Evolutionary conservation across 2,797 vertebrate species (phyloP).

Genomic region (Hyperoplus immaculatus): DNA sequence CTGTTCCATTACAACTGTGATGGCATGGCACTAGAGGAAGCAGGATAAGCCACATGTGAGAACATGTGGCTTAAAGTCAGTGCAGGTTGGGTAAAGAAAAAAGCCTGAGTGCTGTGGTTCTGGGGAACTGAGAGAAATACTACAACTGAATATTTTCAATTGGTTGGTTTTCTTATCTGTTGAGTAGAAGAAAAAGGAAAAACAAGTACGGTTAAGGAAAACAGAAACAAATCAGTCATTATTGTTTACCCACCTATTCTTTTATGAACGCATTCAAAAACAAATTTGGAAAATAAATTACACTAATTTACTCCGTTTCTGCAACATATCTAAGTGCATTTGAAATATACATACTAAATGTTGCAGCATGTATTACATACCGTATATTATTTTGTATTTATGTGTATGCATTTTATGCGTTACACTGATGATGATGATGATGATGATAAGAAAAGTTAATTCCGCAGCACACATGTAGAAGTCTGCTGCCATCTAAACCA

Average conservation of each 20-base stretch:
- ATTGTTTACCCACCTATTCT: background rate
- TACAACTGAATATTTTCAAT: background rate
- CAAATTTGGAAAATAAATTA: background rate
- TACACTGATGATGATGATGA: background rate
- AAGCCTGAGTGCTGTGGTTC: background rate
- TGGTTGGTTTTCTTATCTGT: conserved; percentile 6
- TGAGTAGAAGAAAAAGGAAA: conserved; percentile 21
- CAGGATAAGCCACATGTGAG: background rate
- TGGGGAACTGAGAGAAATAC: background rate
- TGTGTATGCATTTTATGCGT: background rate
- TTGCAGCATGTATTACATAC: background rate
- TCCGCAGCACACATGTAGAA: background rate
- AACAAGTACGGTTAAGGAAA: conserved; percentile 8
- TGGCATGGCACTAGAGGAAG: background rate
- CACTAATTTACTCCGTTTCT: background rate
- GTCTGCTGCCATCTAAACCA: conserved; percentile 3
- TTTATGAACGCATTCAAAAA: background rate
- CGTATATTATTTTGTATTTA: background rate
- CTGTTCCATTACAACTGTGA: background rate
- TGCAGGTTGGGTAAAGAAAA: background rate
- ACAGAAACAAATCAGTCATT: background rate
- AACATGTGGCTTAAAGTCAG: background rate
- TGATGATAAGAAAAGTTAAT: background rate
- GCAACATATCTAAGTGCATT: background rate
- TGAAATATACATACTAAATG: background rate